A percentile compares a stretch with the other conserved stretches of the same genome.
phyloP scores from a whole-genome alignment of 2,113 vertebrate species.

The Larimichthys crocea region DNA sequence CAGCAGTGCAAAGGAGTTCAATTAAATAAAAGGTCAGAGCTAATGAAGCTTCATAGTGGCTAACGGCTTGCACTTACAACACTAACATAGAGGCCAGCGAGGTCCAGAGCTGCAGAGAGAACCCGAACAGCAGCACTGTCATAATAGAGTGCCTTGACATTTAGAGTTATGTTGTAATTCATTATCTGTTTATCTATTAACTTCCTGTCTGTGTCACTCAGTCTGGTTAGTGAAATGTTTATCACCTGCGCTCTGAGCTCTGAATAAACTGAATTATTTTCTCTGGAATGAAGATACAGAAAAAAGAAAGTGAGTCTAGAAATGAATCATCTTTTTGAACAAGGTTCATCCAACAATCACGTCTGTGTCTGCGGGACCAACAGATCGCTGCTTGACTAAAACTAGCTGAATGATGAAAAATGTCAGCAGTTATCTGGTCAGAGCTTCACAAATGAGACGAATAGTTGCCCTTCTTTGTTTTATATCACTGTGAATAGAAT shows the following conservation, averaged over 20 bases:
- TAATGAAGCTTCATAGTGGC: constrained; percentile 73
- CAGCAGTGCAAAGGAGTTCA: constrained; percentile 47
- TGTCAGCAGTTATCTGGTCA: background rate
- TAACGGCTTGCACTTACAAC: constrained; percentile 62
- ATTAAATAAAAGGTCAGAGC: constrained; percentile 81
- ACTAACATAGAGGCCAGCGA: constrained; percentile 24
- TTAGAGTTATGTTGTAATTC: constrained; percentile 62
- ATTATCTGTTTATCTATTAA: constrained; percentile 63
- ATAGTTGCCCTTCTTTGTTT: background rate
- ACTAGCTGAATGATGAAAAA: background rate
- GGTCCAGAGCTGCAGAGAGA: constrained; percentile 26
- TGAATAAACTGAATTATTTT: background rate
- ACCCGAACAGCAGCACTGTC: constrained; percentile 21
- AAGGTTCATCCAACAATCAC: background rate
- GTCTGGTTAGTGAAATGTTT: constrained; percentile 5
- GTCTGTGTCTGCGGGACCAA: background rate
- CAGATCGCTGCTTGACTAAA: background rate
- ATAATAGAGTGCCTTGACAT: constrained; percentile 63
- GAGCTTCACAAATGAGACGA: background rate
- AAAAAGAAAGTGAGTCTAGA: background rate
- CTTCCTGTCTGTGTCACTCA: constrained; percentile 34
- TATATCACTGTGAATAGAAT: background rate
- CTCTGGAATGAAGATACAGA: background rate
- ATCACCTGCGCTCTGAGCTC: background rate
- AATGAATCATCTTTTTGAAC: background rate